A percentile compares a stretch with the other conserved stretches of the same genome.
Conservation (phyloP, 2,797 vertebrate genomes). For the Onychomys torridus region DNA sequence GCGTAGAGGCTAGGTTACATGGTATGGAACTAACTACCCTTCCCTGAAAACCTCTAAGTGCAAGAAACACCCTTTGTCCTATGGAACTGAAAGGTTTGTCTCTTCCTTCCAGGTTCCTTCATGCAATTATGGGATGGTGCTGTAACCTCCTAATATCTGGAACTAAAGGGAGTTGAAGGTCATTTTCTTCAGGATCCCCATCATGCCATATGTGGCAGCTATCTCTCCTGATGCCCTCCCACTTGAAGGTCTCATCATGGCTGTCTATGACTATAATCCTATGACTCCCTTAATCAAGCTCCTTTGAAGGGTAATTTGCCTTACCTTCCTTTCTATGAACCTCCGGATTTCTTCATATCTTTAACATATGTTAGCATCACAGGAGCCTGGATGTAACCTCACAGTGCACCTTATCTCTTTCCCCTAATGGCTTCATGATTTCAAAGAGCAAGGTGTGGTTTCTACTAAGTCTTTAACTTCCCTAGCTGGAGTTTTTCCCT, state of each 20-base stretch:
- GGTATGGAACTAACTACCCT: not conserved
- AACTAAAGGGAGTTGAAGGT: not conserved
- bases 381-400: not conserved
- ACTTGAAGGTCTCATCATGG: not conserved
- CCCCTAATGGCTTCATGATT: not conserved
- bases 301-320: not conserved
- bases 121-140: not conserved
- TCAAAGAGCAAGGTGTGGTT: not conserved
- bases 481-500: not conserved
- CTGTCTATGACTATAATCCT: not conserved
- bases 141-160: not conserved
- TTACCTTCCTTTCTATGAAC: not conserved
- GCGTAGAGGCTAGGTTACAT: not conserved
- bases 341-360: not conserved
- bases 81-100: not conserved
- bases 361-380: not conserved
- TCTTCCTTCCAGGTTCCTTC: not conserved
- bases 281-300: not conserved
- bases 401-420: not conserved
- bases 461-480: not conserved
- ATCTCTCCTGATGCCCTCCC: not conserved
- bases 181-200: not conserved
- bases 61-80: not conserved
- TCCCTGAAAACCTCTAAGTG: not conserved
- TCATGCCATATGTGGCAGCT: not conserved